phyloP scores from a whole-genome alignment of 2,888 invertebrate genomes.

The Netelia inedita region DNA sequence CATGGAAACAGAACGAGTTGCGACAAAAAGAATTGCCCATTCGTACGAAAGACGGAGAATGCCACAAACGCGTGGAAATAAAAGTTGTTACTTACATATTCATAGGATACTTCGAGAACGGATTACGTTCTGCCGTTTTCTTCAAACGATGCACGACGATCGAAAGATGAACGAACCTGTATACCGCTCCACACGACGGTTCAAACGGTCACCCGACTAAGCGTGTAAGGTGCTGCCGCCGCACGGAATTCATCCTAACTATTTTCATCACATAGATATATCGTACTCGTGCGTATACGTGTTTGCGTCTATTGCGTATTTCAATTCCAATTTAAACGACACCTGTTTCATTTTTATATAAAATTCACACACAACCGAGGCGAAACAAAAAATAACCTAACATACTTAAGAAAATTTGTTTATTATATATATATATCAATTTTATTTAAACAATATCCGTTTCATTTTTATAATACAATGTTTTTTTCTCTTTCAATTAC shows the following conservation, averaged over 20 bases:
- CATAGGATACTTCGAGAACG: too few relatives aligned
- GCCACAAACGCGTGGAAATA: too few relatives aligned
- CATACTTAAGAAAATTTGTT: not conserved
- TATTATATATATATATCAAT: constrained; percentile 78
- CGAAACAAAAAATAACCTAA: not conserved
- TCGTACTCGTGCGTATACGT: too few relatives aligned
- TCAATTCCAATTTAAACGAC: too few relatives aligned
- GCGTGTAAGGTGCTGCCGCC: constrained; percentile 56
- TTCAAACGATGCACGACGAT: not conserved
- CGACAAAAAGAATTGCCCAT: too few relatives aligned
- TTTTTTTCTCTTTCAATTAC: constrained; percentile 76
- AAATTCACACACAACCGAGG: not conserved
- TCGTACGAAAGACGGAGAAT: too few relatives aligned
- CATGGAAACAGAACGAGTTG: too few relatives aligned
- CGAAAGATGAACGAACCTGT: not conserved
- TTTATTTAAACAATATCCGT: constrained; percentile 84
- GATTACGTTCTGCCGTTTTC: not conserved
- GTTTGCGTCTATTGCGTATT: too few relatives aligned
- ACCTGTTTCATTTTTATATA: not conserved
- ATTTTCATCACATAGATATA: too few relatives aligned
- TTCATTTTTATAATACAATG: constrained; percentile 81
- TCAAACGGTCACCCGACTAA: constrained; percentile 20
- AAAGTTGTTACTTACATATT: too few relatives aligned
- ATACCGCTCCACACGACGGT: constrained; percentile 35
- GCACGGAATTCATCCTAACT: constrained; percentile 7